phyloP scores from a whole-genome alignment of 2,797 vertebrate species.

The Tapera naevia region DNA sequence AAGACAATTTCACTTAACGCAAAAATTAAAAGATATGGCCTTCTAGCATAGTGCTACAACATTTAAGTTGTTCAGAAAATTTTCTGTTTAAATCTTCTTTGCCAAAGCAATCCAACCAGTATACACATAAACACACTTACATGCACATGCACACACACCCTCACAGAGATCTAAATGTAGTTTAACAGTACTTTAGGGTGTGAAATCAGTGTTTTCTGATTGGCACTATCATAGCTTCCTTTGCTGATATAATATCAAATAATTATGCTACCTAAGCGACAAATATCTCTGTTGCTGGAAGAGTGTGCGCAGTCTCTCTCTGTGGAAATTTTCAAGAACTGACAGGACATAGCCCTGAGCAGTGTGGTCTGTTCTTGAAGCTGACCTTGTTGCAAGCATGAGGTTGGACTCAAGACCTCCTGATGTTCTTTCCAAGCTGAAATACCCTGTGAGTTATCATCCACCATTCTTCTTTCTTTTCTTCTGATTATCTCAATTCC shows the following conservation, averaged over 20 bases:
- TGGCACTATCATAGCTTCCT: neutral
- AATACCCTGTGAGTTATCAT: neutral
- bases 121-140: too few species aligned
- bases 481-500: neutral
- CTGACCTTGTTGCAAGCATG: neutral
- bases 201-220: neutral
- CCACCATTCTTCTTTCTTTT: neutral
- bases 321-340: neutral
- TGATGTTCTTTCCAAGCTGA: neutral
- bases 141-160: neutral
- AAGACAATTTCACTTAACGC: neutral
- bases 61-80: neutral
- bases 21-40: neutral
- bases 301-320: neutral
- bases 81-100: neutral
- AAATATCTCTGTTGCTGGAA: neutral
- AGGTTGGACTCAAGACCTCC: neutral
- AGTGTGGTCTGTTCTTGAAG: neutral
- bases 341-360: neutral
- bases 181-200: neutral
- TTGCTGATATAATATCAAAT: neutral
- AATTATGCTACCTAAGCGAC: neutral
- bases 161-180: neutral
- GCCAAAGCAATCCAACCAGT: neutral
- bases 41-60: neutral